These are phyloP conservation scores for Caenorhabditis panamensis DNA, from an alignment of 2,888 invertebrate genomes.

Conservation along the genomic window DNA sequence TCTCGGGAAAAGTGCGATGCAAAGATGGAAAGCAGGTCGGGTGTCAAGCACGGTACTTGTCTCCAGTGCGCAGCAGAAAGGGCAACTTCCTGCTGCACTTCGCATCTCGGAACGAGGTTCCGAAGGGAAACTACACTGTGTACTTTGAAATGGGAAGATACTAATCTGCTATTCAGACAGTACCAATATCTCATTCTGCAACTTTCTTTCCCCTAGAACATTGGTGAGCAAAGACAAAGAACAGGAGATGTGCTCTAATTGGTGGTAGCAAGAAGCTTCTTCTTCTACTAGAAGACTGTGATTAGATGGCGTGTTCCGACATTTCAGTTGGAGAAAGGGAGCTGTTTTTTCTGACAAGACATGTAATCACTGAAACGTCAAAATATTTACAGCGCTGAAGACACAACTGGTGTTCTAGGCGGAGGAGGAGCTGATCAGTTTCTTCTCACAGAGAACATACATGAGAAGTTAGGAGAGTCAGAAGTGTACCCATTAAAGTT, in stretches of 20 bases:
- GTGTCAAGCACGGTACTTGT: slow-evolving; percentile 50
- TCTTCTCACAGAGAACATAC: too few relatives aligned
- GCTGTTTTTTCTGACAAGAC: neutral
- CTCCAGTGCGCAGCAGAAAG: slow-evolving; percentile 12
- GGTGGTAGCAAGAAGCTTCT: neutral
- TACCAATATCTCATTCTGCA: too few relatives aligned
- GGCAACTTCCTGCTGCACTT: slow-evolving; percentile 15
- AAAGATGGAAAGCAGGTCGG: slow-evolving; percentile 38
- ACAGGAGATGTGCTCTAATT: neutral
- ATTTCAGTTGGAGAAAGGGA: neutral
- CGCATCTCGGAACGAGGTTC: slow-evolving; percentile 24
- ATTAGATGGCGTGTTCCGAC: neutral
- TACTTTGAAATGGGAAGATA: neutral
- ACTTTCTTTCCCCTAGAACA: too few relatives aligned
- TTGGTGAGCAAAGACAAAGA: neutral
- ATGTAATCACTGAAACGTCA: too few relatives aligned
- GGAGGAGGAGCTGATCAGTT: too few relatives aligned
- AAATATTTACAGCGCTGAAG: neutral
- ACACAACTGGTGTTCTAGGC: neutral
- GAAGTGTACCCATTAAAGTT: too few relatives aligned
- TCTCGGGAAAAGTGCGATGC: slow-evolving; percentile 50
- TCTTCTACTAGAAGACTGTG: neutral
- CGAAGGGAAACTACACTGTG: slow-evolving; percentile 20
- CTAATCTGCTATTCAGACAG: too few relatives aligned
- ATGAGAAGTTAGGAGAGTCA: too few relatives aligned